phyloP scores from a whole-genome alignment of 2,113 vertebrate species.

The Erythrocebus patas region DNA sequence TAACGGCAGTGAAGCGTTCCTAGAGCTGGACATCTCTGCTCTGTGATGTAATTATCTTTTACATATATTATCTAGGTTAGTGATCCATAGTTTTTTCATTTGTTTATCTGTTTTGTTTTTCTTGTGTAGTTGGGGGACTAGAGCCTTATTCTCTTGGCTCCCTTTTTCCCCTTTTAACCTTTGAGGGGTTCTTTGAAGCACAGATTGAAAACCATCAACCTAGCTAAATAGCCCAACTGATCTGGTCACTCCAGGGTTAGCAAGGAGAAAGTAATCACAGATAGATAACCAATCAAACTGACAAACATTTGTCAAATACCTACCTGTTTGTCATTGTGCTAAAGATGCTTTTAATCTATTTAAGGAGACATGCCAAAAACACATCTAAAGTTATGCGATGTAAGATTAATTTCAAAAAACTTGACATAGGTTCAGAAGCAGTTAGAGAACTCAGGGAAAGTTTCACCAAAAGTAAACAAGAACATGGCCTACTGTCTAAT shows the following conservation, averaged over 20 bases:
- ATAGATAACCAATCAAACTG: background rate
- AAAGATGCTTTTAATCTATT: background rate
- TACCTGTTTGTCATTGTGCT: background rate
- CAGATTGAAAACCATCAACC: background rate
- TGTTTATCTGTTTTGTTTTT: background rate
- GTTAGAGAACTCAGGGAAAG: background rate
- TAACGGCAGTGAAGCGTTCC: background rate
- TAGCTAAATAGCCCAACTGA: background rate
- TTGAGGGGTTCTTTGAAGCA: background rate
- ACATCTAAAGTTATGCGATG: background rate
- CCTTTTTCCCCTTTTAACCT: background rate
- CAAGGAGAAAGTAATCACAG: background rate
- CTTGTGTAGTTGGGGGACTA: background rate
- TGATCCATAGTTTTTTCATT: background rate
- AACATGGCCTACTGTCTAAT: background rate
- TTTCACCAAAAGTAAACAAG: background rate
- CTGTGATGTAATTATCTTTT: background rate
- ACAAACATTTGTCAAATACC: background rate
- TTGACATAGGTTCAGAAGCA: background rate
- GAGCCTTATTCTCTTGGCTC: background rate
- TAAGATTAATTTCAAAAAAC: background rate
- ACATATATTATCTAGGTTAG: background rate
- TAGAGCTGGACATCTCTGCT: background rate
- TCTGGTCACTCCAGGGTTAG: background rate
- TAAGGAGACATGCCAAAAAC: background rate